Evolutionary conservation across 2,888 invertebrate species (phyloP), one percentile per base, ranked within the genome.

Genomic region (Adelognathus sp.): DNA sequence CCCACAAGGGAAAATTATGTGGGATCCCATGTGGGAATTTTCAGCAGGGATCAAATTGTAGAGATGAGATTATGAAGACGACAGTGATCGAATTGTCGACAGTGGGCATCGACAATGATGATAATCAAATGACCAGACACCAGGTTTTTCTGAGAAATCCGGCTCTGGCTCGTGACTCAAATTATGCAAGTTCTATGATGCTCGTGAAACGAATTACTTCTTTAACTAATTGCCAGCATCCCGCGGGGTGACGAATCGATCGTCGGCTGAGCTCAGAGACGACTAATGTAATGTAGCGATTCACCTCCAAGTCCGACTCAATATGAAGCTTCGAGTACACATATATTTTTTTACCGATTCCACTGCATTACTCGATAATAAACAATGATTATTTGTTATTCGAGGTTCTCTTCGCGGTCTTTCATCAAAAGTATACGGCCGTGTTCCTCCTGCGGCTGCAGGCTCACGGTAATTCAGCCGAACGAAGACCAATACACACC

Each of bases 201-300:
- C 83, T 73, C 76, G 79, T 60, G 70, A 81, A 84, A 86, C 86
- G 84, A 86, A 86, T 86, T 86, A 81, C 79, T 70, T 74, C 36
- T 73, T 61, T 67, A 81, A 84, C 82, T 86, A 86, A 86, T 85
- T 81, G 82, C 79, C 84, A 82, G 78, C 74, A 36, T 81, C 80
- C 84, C 70, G 84, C 79, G 80, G 86, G 78, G 83, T 84, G 86
- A 86, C 86, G 84, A 81, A 86, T 86, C 81, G 77, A 56, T 71
- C 74, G 79, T 74, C 82, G 81, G 73, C 72, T 60, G 58, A 75
- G 69, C 46, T 67, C 78, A 41, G 31, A 79, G 69, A 76, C 14
- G 41, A 79, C 71, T 79, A 52, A 79, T 67, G 21, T 56, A 64
- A 39, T 71, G 75, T 75, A 60, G 39, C 79, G 79, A 75, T 79